Conservation (phyloP, 2,888 invertebrate genomes). For the Ceriagrion tenellum region DNA sequence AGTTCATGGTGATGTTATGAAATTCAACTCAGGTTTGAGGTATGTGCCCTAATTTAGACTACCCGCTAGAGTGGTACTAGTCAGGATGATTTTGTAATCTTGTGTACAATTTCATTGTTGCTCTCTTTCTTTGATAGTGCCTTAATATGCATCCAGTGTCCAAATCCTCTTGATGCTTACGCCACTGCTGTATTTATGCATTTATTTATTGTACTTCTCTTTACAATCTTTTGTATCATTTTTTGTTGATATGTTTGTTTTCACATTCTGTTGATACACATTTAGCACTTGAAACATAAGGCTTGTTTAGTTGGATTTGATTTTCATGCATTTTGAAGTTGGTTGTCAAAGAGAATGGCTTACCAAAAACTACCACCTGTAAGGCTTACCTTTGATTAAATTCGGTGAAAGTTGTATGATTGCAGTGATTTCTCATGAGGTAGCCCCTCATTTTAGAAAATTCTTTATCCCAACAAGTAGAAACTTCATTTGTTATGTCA, state of each 20-base stretch:
- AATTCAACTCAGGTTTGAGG: not conserved
- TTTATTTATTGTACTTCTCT: not conserved
- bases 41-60: too few relatives aligned
- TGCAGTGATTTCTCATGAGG: not conserved
- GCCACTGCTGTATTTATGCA: not conserved
- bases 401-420: not conserved
- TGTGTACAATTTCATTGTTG: not conserved
- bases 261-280: not conserved
- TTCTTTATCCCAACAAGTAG: not conserved
- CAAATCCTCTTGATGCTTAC: not conserved
- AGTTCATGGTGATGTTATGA: not conserved
- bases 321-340: not conserved
- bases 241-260: not conserved
- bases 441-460: not conserved
- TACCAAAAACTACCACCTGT: too few relatives aligned
- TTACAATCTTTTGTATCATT: not conserved
- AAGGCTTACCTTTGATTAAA: too few relatives aligned
- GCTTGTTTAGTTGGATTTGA: not conserved
- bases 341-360: not conserved
- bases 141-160: not conserved
- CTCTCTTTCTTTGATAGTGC: not conserved
- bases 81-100: not conserved
- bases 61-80: not conserved
- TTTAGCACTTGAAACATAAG: not conserved
- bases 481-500: not conserved